Conservation (phyloP, 2,113 vertebrate species). For the Oreochromis tanganicae region DNA sequence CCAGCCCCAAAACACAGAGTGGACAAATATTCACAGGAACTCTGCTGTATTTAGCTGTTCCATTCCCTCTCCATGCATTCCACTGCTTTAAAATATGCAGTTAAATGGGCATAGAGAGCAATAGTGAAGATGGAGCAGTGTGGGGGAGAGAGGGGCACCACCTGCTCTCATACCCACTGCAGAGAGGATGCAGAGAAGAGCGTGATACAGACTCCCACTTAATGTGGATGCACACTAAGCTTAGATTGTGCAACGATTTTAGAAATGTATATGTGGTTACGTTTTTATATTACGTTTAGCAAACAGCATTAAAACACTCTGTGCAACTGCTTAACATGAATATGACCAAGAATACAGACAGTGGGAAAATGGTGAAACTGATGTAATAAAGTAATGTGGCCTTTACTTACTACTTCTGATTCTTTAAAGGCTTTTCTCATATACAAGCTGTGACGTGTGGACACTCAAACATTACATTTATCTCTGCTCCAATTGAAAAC, state of each 20-base stretch:
- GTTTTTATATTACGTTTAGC: neutral
- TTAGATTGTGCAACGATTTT: neutral
- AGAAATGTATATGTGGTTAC: neutral
- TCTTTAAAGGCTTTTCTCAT: neutral
- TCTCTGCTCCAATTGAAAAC: neutral
- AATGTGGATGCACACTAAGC: neutral
- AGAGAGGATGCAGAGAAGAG: neutral
- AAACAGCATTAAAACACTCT: neutral
- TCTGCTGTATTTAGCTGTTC: neutral
- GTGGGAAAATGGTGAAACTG: neutral
- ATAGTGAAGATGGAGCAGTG: neutral
- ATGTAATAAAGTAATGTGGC: neutral
- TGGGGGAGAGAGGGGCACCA: neutral
- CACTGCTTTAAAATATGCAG: conserved; percentile 6
- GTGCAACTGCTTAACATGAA: neutral
- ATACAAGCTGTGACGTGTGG: neutral
- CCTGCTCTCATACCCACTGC: conserved; percentile 24
- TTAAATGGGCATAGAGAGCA: neutral
- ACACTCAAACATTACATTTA: neutral
- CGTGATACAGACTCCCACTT: neutral
- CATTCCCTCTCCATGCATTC: neutral
- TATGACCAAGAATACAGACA: neutral
- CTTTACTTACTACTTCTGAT: neutral
- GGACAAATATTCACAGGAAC: neutral
- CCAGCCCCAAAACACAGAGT: neutral